Evolutionary conservation across 2,113 vertebrate genomes (phyloP).

Genomic region (Melanerpes aurifrons): DNA sequence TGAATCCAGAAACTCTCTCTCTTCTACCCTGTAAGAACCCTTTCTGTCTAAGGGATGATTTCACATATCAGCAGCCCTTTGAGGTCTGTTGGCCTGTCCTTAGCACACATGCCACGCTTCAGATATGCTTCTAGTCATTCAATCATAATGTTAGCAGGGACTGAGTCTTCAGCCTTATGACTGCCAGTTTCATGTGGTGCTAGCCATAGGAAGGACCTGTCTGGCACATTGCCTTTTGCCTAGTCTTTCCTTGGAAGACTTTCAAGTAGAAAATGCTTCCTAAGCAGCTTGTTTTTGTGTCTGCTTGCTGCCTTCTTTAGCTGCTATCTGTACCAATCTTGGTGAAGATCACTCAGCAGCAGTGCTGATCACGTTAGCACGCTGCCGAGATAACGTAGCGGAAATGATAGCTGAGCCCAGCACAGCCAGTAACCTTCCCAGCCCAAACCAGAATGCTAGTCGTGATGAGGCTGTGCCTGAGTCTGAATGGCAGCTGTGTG

Average conservation of each 20-base stretch:
- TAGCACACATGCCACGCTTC: neutral
- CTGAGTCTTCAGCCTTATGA: neutral
- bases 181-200: neutral
- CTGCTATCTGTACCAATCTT: too few relatives aligned
- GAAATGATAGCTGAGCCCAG: too few relatives aligned
- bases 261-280: neutral
- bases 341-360: too few relatives aligned
- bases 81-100: neutral
- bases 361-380: too few relatives aligned
- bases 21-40: neutral
- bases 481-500: constrained; percentile 71
- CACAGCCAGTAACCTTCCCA: too few relatives aligned
- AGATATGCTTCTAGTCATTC: neutral
- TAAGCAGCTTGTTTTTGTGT: neutral
- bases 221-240: neutral
- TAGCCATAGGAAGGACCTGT: neutral
- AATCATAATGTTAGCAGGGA: neutral
- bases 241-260: neutral
- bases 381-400: too few relatives aligned
- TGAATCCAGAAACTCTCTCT: too few relatives aligned
- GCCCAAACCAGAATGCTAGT: constrained; percentile 48
- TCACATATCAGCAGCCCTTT: neutral
- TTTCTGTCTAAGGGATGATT: neutral
- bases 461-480: constrained; percentile 68
- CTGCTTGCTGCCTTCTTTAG: neutral